Percentiles rank a stretch among this genome's conserved stretches.
These are phyloP conservation scores for Varanus salvator DNA, from an alignment of 2,113 vertebrate genomes.

Conservation along the genomic window DNA sequence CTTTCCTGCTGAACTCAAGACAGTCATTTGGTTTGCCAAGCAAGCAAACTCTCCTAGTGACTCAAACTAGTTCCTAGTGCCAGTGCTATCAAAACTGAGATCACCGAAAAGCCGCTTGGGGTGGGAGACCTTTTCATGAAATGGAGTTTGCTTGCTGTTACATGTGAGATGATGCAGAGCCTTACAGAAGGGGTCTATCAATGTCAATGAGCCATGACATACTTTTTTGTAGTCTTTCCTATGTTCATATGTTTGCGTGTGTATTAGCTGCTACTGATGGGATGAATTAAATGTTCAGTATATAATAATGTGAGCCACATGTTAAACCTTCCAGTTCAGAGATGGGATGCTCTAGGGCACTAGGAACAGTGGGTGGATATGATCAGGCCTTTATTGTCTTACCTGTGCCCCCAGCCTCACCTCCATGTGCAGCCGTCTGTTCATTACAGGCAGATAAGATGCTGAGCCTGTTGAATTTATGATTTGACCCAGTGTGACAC, in stretches of 20 bases:
- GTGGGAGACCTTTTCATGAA: background rate
- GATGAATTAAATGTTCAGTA: background rate
- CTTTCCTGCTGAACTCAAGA: background rate
- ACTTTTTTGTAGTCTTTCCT: background rate
- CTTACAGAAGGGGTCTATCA: background rate
- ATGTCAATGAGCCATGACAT: background rate
- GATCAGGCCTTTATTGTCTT: background rate
- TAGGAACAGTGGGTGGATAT: background rate
- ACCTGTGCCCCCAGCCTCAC: background rate
- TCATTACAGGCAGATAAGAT: constrained; percentile 7
- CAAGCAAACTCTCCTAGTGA: background rate
- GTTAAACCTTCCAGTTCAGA: background rate
- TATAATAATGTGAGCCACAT: background rate
- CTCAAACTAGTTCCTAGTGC: background rate
- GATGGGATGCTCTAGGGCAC: background rate
- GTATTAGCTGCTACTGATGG: background rate
- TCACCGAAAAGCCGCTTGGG: background rate
- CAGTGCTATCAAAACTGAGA: background rate
- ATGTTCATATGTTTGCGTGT: background rate
- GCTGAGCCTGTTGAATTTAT: constrained; percentile 1
- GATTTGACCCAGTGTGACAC: constrained; percentile 6
- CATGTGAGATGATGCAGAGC: background rate
- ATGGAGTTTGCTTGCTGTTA: background rate
- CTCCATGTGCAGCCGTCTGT: background rate
- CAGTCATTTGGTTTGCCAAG: background rate